Evolutionary conservation across 1,140 invertebrate genomes (phyloP), one percentile per base, ranked within the genome.

Genomic region (Drosophila yakuba): DNA sequence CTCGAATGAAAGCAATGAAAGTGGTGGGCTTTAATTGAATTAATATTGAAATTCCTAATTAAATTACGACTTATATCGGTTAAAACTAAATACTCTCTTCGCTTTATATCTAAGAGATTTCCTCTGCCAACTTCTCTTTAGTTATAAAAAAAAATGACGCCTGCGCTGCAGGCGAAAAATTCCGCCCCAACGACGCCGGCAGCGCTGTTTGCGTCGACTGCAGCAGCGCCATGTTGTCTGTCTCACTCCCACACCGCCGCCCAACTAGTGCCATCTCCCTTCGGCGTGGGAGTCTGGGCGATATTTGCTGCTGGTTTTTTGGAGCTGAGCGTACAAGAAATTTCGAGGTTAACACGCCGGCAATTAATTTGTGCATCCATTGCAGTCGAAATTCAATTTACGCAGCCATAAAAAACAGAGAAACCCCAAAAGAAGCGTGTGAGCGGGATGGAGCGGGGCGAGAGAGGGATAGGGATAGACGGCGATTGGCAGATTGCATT

Each of bases 301-400:
- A 14, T 51, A 20, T 41, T 60, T 52, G 48, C 44, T 67, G 50
- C 43, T 62, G 48, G 8, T 23, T 11, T 20, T 20, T 39, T 51
- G 28, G n/a, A 51, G 25, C 50, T 44, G 28, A 45, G 71, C 62
- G 48, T 25, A 76, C 62, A 72, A 76, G 77, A 80, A 75, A 61
- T 69, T 78, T 77, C 75, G 69, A 83, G 80, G 80, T 83, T 83
- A 83, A 83, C 69, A 83, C 62, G 80, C 80, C 64, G 80, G 80
- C 80, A 82, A 82, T 82, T 82, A 82, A 77, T 82, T 82, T 83
- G 68, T 78, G 78, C 68, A 67, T 58, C 57, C 57, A 80, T 57
- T 74, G 69, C 78, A 67, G 66, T 58, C 57, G 45, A 81, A 81
- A 81, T 82, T 81, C 79, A 81, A 81, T 81, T 76, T 82, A 81